Evolutionary conservation across 2,797 vertebrate species (phyloP).

Genomic region (Loriculus beryllinus): DNA sequence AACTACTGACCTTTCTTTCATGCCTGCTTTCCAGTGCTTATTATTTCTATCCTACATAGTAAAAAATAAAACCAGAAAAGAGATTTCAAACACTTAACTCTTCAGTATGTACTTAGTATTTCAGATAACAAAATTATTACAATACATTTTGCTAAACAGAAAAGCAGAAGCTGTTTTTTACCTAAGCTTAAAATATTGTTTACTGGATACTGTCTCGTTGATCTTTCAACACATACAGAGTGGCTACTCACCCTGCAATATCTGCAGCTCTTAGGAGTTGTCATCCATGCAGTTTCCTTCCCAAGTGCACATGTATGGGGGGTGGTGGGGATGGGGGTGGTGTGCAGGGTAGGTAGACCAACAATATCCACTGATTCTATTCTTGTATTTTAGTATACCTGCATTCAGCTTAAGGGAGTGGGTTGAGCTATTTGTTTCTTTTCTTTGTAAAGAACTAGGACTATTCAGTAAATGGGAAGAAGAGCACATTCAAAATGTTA

Average conservation of each 20-base stretch:
- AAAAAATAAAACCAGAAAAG: slow-evolving; percentile 9
- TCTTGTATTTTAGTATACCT: not conserved
- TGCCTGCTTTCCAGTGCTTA: slow-evolving; percentile 31
- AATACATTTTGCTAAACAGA: not conserved
- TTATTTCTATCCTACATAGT: slow-evolving; percentile 10
- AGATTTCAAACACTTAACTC: not conserved
- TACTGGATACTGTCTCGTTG: not conserved
- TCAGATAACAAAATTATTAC: not conserved
- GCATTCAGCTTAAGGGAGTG: not conserved
- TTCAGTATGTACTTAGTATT: not conserved
- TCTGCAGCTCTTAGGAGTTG: not conserved
- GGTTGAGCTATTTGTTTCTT: not conserved
- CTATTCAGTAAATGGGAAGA: not conserved
- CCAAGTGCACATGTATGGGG: not conserved
- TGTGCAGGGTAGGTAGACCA: not conserved
- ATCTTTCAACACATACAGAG: not conserved
- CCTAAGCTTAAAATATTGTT: not conserved
- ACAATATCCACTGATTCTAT: not conserved
- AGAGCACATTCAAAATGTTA: not conserved
- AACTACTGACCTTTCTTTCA: slow-evolving; percentile 71
- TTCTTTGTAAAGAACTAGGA: not conserved
- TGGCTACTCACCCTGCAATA: not conserved
- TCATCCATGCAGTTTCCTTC: not conserved
- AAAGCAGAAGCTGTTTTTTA: not conserved
- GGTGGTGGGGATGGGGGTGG: not conserved